A percentile compares a stretch with the other conserved stretches of the same genome.
Conservation (phyloP, 2,888 invertebrate species). For the Agrochola litura region DNA sequence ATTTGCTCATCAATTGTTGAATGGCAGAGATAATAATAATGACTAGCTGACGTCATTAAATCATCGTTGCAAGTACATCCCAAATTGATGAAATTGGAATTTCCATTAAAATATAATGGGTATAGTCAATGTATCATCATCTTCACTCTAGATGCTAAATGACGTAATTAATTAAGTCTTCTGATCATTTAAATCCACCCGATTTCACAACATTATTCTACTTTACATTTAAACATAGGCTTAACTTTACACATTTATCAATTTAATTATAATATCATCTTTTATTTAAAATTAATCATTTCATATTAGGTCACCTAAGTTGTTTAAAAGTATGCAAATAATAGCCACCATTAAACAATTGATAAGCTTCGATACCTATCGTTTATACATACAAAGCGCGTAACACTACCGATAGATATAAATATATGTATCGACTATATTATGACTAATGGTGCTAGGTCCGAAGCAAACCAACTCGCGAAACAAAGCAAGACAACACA, state of each 20-base stretch:
- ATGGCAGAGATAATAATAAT: slow-evolving; percentile 25
- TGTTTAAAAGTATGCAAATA: not conserved
- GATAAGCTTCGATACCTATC: slow-evolving; percentile 65
- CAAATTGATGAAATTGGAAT: not conserved
- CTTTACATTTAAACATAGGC: slow-evolving; percentile 28
- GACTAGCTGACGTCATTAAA: slow-evolving; percentile 6
- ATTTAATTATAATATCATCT: not conserved
- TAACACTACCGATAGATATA: slow-evolving; percentile 75
- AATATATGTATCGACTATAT: slow-evolving; percentile 77
- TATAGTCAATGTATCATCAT: slow-evolving; percentile 4
- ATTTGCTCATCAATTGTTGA: slow-evolving; percentile 68
- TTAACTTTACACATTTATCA: slow-evolving; percentile 27
- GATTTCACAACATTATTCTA: slow-evolving; percentile 19
- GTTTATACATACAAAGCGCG: slow-evolving; percentile 82
- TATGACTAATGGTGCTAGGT: slow-evolving; percentile 81
- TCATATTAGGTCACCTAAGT: not conserved
- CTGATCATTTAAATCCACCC: slow-evolving; percentile 11
- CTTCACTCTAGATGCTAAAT: not conserved
- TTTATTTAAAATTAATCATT: slow-evolving; percentile 26
- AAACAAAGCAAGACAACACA: slow-evolving; percentile 67
- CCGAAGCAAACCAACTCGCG: slow-evolving; percentile 73
- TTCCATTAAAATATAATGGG: not conserved
- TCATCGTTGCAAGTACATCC: not conserved
- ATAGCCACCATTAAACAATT: slow-evolving; percentile 67
- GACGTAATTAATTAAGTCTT: slow-evolving; percentile 1